Percentiles rank a stretch among this genome's conserved stretches.
Evolutionary conservation across 2,113 vertebrate genomes (phyloP).

Genomic region (Pyrgilauda ruficollis): DNA sequence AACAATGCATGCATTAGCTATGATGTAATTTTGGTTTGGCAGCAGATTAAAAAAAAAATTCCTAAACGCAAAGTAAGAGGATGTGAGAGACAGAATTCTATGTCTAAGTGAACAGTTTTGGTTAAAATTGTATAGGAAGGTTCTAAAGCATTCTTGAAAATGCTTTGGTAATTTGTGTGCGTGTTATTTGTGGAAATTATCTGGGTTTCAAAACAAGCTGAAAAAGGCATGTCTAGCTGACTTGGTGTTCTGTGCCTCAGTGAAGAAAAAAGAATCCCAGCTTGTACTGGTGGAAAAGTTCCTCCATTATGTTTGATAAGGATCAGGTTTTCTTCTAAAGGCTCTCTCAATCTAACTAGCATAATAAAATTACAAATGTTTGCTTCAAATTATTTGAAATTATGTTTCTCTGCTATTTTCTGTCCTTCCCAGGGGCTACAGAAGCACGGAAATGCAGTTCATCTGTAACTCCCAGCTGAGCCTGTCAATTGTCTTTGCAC

Average conservation of each 20-base stretch:
- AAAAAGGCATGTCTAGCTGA: background rate
- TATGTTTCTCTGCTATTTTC: background rate
- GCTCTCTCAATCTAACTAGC: background rate
- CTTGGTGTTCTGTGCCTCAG: background rate
- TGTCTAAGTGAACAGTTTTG: conserved; percentile 10
- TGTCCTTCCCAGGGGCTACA: background rate
- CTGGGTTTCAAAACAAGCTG: background rate
- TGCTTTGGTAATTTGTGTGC: background rate
- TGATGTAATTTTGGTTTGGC: conserved; percentile 65
- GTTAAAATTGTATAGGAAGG: background rate
- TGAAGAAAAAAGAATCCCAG: background rate
- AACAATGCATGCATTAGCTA: conserved; percentile 52
- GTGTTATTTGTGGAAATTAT: background rate
- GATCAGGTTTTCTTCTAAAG: background rate
- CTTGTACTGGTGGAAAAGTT: background rate
- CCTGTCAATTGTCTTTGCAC: background rate
- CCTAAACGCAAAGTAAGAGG: background rate
- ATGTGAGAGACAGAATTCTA: conserved; percentile 29
- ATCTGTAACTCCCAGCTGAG: background rate
- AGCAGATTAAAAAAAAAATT: conserved; percentile 45
- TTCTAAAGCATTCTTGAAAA: background rate
- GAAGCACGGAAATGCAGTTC: background rate
- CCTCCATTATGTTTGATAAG: background rate
- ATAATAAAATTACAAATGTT: background rate
- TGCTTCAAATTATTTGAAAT: background rate